Conservation (phyloP, 2,113 vertebrate genomes). For the Myotis davidii region DNA sequence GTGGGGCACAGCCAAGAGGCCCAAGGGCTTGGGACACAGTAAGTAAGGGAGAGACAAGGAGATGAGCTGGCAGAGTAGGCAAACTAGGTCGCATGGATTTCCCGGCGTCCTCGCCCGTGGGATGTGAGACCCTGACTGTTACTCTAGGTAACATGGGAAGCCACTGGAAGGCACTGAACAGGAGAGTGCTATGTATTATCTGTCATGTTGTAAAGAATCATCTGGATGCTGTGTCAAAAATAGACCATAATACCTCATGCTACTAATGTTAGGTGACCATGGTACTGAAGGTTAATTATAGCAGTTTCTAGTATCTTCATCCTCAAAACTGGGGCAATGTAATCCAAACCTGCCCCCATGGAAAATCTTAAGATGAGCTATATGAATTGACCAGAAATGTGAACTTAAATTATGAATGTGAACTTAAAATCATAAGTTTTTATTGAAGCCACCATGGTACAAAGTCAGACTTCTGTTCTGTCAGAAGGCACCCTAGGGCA, state of each 20-base stretch:
- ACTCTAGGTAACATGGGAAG: background rate
- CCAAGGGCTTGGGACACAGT: rapidly evolving
- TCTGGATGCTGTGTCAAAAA: background rate
- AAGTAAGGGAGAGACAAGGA: background rate
- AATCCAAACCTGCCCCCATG: background rate
- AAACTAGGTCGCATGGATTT: background rate
- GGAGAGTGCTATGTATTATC: background rate
- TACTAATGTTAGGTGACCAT: background rate
- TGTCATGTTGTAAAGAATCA: background rate
- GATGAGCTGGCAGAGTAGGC: background rate
- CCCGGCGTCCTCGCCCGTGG: background rate
- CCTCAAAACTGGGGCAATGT: background rate
- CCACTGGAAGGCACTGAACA: background rate
- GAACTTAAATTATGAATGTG: background rate
- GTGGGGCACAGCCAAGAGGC: background rate
- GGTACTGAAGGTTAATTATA: background rate
- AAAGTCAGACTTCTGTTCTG: conserved; percentile 11
- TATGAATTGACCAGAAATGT: background rate
- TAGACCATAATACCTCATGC: background rate
- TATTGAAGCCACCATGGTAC: background rate
- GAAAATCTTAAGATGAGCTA: background rate
- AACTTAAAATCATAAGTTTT: background rate
- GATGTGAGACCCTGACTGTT: background rate
- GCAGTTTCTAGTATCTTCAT: background rate
- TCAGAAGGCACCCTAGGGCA: background rate